phyloP scores from a whole-genome alignment of 2,888 invertebrate genomes.

The Mythimna impura region DNA sequence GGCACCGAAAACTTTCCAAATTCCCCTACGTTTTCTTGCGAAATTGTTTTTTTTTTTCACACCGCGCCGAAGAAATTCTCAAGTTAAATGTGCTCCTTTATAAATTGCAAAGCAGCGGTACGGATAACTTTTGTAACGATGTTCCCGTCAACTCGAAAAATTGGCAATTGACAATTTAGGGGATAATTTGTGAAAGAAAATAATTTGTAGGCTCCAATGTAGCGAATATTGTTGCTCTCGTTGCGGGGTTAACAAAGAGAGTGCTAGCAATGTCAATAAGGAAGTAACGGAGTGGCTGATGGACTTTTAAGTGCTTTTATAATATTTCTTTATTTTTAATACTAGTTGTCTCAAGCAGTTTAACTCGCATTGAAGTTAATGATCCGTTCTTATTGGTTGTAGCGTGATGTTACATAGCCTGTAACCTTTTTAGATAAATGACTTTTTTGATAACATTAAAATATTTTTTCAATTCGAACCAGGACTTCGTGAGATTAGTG shows the following conservation, averaged over 20 bases:
- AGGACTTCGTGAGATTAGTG: too few relatives aligned
- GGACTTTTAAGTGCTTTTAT: constrained; percentile 1
- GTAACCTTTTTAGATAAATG: too few relatives aligned
- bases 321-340: background rate
- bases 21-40: constrained; percentile 63
- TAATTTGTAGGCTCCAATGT: constrained; percentile 47
- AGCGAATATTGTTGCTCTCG: constrained; percentile 20
- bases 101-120: constrained; percentile 71
- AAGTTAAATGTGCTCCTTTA: constrained; percentile 69
- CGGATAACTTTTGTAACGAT: constrained; percentile 73
- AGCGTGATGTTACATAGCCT: too few relatives aligned
- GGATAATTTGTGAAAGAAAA: constrained; percentile 61
- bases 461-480: too few relatives aligned
- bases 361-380: too few relatives aligned
- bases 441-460: too few relatives aligned
- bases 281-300: background rate
- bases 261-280: background rate
- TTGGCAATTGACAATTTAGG: constrained; percentile 75
- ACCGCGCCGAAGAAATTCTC: constrained; percentile 42
- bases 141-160: constrained; percentile 69
- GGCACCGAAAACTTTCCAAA: constrained; percentile 67
- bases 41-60: constrained; percentile 73
- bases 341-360: background rate
- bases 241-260: constrained; percentile 9
- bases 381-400: too few relatives aligned